A percentile compares a stretch with the other conserved stretches of the same genome.
Evolutionary conservation across 2,888 invertebrate genomes (phyloP).

Genomic region (Ectobius pallidus): DNA sequence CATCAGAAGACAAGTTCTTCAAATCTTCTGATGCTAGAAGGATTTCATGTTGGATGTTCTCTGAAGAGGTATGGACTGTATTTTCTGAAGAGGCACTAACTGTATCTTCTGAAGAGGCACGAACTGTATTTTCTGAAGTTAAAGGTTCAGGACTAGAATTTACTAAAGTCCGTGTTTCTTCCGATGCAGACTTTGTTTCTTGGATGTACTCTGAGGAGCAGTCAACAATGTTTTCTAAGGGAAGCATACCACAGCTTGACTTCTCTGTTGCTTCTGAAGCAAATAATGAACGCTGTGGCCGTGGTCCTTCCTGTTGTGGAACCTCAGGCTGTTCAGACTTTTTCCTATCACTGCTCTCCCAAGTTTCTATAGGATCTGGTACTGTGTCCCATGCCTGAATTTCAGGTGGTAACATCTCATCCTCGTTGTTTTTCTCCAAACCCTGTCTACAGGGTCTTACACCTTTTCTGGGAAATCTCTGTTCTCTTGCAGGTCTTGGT

Average conservation of each 20-base stretch:
- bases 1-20: no score
- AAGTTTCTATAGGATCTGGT: constrained; percentile 17
- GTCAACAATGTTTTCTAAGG: no score
- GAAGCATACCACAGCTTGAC: neutral
- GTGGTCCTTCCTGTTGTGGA: neutral
- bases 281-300: constrained; percentile 31
- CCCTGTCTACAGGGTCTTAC: neutral
- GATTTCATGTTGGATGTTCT: no score
- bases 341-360: constrained; percentile 6
- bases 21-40: no score
- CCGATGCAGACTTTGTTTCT: no score
- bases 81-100: no score
- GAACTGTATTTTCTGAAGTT: no score
- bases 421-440: neutral
- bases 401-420: neutral
- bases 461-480: neutral
- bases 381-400: constrained; percentile 16
- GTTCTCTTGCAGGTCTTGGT: neutral
- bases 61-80: no score
- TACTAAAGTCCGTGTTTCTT: no score
- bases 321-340: neutral
- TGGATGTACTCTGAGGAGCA: neutral
- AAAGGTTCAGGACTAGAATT: no score
- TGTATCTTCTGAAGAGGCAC: no score
- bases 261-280: constrained; percentile 2